Percentiles rank a stretch among this genome's conserved stretches.
Evolutionary conservation across 2,797 vertebrate species (phyloP).

Genomic region (Pipistrellus nathusii): DNA sequence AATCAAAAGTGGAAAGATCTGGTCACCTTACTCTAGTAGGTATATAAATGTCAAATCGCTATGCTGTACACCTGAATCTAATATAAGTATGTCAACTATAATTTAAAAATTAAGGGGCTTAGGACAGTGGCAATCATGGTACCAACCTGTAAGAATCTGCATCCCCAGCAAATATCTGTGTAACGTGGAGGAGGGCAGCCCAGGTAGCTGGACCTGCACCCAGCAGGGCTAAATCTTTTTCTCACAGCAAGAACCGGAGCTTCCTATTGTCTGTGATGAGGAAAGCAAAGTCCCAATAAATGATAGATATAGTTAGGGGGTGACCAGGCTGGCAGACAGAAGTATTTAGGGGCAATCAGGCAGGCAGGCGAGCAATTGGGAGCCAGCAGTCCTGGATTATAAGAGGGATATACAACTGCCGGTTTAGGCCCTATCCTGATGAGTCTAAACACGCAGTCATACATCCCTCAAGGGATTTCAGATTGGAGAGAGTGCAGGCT

Average conservation of each 20-base stretch:
- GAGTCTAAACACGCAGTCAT: too few species aligned
- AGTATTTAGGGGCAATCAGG: too few species aligned
- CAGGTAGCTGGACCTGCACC: conserved; percentile 86
- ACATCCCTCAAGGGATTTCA: too few species aligned
- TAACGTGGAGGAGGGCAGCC: conserved; percentile 93
- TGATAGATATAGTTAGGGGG: conserved; percentile 90
- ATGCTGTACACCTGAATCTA: not conserved
- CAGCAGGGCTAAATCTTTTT: not conserved
- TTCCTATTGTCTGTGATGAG: conserved; percentile 94
- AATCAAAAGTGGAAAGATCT: too few species aligned
- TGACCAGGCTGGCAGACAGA: too few species aligned
- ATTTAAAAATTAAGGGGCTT: not conserved
- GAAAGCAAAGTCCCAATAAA: conserved; percentile 93
- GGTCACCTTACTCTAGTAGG: not conserved
- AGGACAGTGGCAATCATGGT: conserved; percentile 72
- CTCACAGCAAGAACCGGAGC: conserved; percentile 91
- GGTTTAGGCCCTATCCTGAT: too few species aligned
- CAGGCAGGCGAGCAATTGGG: too few species aligned
- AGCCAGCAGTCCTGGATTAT: too few species aligned
- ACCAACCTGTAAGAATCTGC: conserved; percentile 79
- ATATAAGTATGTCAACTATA: not conserved
- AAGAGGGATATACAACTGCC: too few species aligned
- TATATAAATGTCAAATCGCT: not conserved
- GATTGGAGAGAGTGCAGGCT: too few species aligned
- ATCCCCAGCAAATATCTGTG: conserved; percentile 93